A percentile compares a stretch with the other conserved stretches of the same genome.
Evolutionary conservation across 2,113 vertebrate genomes (phyloP).

Genomic region (Phaethon lepturus): DNA sequence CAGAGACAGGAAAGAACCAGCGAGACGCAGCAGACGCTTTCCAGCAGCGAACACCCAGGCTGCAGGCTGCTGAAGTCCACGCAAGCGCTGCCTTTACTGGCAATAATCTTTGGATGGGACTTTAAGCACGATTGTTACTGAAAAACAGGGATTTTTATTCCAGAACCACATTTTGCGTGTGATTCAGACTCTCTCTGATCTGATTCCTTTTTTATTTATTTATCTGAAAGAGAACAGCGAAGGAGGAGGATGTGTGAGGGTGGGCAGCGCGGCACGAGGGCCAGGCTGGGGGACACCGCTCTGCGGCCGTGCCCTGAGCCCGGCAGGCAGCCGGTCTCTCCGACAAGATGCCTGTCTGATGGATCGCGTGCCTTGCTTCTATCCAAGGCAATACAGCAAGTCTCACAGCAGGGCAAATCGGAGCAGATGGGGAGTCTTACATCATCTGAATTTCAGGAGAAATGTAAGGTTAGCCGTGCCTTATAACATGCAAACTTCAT

Average conservation of each 20-base stretch:
- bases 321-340: background rate
- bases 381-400: background rate
- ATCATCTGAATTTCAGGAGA: background rate
- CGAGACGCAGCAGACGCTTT: background rate
- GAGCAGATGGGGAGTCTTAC: background rate
- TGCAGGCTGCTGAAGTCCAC: background rate
- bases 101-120: background rate
- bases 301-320: background rate
- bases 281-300: fast-evolving
- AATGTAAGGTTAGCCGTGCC: background rate
- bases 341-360: background rate
- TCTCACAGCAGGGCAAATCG: background rate
- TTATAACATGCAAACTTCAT: background rate
- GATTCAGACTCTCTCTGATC: background rate
- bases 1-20: background rate
- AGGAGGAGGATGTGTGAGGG: background rate
- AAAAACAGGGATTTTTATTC: background rate
- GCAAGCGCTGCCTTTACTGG: background rate
- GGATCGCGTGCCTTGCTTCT: background rate
- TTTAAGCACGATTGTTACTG: background rate
- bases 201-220: background rate
- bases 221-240: background rate
- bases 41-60: background rate
- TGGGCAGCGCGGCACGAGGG: fast-evolving
- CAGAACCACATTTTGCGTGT: background rate